Base-by-base conservation (phyloP, 2,113 vertebrate species). In the Gymnogyps californianus region DNA sequence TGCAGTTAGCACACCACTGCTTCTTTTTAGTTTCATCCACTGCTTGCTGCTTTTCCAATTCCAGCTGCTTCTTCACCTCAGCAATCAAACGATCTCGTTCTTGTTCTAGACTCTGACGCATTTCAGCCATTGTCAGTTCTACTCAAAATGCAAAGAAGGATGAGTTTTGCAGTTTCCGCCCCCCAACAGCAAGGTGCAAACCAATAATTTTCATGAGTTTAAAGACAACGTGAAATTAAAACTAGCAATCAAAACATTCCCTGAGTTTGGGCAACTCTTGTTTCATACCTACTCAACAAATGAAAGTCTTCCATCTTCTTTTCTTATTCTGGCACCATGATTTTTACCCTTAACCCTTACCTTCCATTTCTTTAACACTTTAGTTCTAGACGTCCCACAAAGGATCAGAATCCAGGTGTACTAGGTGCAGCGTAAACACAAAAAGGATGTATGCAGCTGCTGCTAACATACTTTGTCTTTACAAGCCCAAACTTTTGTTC, bases 1-100 rank as follows among this genome's bases (percentile, higher is more conserved):
- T 99, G 98, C 99, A 99, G 97, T 99, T 99, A 64, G 99, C 99
- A 3, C 99, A 99, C 99, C 99, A 99, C 96, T 99, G 99, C 95
- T 99, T 99, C 98, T 99, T 99, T 97, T 99, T 99, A 80, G 99
- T 99, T 98, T 99, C 99, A 4, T 99, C 99, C 70, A 99, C 99
- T 0, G 99, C 99, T 97, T 99, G 99, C 93, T 99, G 99, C 96
- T 99, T 99, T 94, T 99, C 99, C 86, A 99, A 54, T 93, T 99
- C 99, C 87, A 98, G 98, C 97, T 99, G 99, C 95, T 99, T 99
- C 96, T 99, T 99, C 76, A 99, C 99, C 97, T 99, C 99, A 0
- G 99, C 99, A 8, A 99, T 99, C 95, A 99, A 97, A 42, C 99
- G 98, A 76, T 99, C 99, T 18, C 98, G 97, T 72, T 99, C 99